A percentile compares a stretch with the other conserved stretches of the same genome.
These are phyloP conservation scores for Clarias fuscus DNA, from an alignment of 2,797 vertebrate species.

Conservation along the genomic window DNA sequence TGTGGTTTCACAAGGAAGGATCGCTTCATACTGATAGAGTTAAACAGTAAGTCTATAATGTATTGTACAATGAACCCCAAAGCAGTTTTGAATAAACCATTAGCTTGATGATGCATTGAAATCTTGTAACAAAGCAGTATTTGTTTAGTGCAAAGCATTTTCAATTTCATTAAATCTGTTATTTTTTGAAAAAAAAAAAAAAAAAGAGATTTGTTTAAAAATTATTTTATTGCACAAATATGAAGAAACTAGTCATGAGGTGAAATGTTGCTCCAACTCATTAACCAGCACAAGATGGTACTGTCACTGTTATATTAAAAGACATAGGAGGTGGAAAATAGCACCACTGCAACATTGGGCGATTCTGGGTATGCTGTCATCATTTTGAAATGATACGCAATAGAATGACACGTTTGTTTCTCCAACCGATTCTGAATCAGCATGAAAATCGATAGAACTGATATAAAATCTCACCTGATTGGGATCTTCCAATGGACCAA, in stretches of 20 bases:
- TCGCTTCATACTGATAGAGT: conserved; percentile 11
- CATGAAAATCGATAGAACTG: background rate
- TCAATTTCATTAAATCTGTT: background rate
- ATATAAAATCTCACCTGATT: background rate
- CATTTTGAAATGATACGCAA: conserved; percentile 2
- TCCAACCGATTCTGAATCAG: background rate
- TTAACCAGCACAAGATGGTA: conserved; percentile 20
- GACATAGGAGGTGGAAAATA: background rate
- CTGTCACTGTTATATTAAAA: conserved; percentile 21
- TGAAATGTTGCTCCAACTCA: conserved; percentile 21
- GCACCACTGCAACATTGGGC: background rate
- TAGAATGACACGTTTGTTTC: background rate
- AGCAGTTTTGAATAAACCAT: conserved; percentile 23
- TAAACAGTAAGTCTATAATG: conserved; percentile 30
- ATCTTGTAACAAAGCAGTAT: conserved; percentile 19
- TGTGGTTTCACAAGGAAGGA: background rate
- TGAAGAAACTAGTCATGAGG: conserved; percentile 19
- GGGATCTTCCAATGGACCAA: background rate
- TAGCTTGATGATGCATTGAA: conserved; percentile 5
- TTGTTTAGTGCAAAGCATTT: background rate
- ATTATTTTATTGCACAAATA: background rate
- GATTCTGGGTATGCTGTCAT: background rate
- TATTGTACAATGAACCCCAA: conserved; percentile 18
- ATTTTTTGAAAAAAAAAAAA: background rate
- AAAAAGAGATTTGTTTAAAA: background rate